These are phyloP conservation scores for Drosophila nigricruria DNA, from an alignment of 2,888 invertebrate genomes.

Conservation along the genomic window DNA sequence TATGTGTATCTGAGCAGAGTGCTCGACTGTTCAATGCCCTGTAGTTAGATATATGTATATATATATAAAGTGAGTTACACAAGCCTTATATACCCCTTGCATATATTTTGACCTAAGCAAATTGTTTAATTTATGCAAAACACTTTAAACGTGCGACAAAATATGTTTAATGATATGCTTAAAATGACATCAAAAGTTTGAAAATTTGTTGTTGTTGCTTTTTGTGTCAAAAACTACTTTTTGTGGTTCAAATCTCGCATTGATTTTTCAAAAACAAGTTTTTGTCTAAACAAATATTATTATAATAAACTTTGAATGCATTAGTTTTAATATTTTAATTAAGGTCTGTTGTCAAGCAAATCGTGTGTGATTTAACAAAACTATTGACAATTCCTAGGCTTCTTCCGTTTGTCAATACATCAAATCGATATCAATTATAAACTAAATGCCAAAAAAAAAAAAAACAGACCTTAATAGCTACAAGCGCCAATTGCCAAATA, in stretches of 20 bases:
- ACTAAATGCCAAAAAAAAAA: slow-evolving; percentile 13
- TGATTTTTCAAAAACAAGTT: slow-evolving; percentile 31
- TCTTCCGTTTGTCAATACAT: slow-evolving; percentile 30
- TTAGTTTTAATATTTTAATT: slow-evolving; percentile 12
- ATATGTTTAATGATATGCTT: slow-evolving; percentile 14
- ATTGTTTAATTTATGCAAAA: slow-evolving; percentile 24
- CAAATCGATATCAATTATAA: slow-evolving; percentile 9
- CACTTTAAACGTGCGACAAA: slow-evolving; percentile 10
- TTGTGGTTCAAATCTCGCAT: slow-evolving; percentile 1
- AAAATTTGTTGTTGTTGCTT: background rate
- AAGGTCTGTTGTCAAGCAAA: slow-evolving; percentile 25
- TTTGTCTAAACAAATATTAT: background rate
- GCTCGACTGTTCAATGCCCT: background rate
- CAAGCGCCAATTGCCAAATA: slow-evolving; percentile 20
- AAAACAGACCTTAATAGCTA: slow-evolving; percentile 4
- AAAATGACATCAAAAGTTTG: background rate
- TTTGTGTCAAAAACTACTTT: slow-evolving; percentile 13
- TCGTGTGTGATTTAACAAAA: slow-evolving; percentile 1
- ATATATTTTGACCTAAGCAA: background rate
- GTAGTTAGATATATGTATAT: too few relatives aligned
- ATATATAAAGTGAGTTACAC: background rate
- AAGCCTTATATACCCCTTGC: background rate
- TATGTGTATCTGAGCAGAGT: background rate
- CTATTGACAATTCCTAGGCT: slow-evolving; percentile 38
- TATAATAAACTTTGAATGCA: background rate